These are phyloP conservation scores for Eubucco bourcierii DNA, from an alignment of 2,113 vertebrate species.

Conservation along the genomic window DNA sequence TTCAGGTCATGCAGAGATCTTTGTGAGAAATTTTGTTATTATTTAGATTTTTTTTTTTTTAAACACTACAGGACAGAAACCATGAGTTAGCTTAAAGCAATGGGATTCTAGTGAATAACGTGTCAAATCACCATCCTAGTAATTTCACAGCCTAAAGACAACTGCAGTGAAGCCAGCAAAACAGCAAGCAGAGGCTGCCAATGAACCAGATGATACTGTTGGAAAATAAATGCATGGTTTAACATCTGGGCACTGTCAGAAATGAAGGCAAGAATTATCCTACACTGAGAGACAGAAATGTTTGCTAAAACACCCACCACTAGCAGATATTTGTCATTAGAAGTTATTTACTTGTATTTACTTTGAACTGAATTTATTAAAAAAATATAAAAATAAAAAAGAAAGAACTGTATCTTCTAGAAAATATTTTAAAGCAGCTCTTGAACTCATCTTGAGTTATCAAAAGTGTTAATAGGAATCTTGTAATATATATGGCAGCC, in stretches of 20 bases:
- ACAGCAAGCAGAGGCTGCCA: slow-evolving; percentile 62
- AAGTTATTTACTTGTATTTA: neutral
- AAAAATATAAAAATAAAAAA: no score
- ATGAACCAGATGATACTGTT: slow-evolving; percentile 72
- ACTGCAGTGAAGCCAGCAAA: slow-evolving; percentile 54
- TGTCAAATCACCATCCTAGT: slow-evolving; percentile 69
- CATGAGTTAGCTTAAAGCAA: slow-evolving; percentile 47
- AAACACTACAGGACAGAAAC: neutral
- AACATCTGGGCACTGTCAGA: slow-evolving; percentile 70
- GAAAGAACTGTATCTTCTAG: neutral
- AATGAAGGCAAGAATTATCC: neutral
- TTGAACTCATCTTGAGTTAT: neutral
- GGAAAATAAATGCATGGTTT: slow-evolving; percentile 62
- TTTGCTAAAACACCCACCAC: neutral
- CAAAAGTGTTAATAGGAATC: neutral
- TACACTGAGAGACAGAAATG: neutral
- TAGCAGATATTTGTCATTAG: neutral
- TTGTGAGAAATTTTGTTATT: neutral
- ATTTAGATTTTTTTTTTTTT: no score
- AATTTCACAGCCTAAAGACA: slow-evolving; percentile 72
- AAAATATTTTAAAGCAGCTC: neutral
- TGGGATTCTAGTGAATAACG: slow-evolving; percentile 65
- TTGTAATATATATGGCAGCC: neutral
- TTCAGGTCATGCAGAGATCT: neutral
- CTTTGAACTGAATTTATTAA: no score